Percentiles rank a stretch among this genome's conserved stretches.
Evolutionary conservation across 2,888 invertebrate genomes (phyloP).

Genomic region (Watsonalla cultraria): DNA sequence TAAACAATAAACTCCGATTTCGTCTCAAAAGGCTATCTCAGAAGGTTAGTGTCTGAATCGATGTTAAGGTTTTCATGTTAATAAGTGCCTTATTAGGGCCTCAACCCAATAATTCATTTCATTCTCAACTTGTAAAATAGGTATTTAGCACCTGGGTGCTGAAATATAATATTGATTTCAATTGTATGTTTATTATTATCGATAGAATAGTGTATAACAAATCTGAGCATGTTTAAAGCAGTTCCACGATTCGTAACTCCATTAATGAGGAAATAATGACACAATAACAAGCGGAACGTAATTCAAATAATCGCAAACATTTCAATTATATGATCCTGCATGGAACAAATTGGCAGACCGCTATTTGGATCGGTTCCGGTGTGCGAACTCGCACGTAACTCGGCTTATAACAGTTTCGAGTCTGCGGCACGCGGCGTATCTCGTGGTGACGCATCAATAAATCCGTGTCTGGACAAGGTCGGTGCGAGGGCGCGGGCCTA

Average conservation of each 20-base stretch:
- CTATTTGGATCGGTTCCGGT: conserved; percentile 31
- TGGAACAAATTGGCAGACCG: conserved; percentile 24
- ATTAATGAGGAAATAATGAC: neutral
- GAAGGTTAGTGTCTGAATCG: no score
- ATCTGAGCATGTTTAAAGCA: neutral
- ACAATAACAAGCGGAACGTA: conserved; percentile 7
- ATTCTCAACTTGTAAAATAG: no score
- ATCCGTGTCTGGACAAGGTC: conserved; percentile 75
- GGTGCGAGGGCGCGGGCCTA: conserved; percentile 67
- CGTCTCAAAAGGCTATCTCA: no score
- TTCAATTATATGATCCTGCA: conserved; percentile 13
- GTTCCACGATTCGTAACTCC: neutral
- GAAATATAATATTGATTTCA: no score
- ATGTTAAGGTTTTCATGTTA: no score
- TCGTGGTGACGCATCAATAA: conserved; percentile 70
- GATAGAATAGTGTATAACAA: no score
- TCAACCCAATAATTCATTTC: no score
- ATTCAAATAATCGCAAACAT: conserved; percentile 21
- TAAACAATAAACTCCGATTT: no score
- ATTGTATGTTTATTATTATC: no score
- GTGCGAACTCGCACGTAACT: conserved; percentile 32
- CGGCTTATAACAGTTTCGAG: conserved; percentile 22
- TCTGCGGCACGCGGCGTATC: conserved; percentile 28
- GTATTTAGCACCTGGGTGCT: no score
- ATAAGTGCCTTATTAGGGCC: no score